These are phyloP conservation scores for Hetaerina titia DNA, from an alignment of 2,888 invertebrate species.

Conservation along the genomic window DNA sequence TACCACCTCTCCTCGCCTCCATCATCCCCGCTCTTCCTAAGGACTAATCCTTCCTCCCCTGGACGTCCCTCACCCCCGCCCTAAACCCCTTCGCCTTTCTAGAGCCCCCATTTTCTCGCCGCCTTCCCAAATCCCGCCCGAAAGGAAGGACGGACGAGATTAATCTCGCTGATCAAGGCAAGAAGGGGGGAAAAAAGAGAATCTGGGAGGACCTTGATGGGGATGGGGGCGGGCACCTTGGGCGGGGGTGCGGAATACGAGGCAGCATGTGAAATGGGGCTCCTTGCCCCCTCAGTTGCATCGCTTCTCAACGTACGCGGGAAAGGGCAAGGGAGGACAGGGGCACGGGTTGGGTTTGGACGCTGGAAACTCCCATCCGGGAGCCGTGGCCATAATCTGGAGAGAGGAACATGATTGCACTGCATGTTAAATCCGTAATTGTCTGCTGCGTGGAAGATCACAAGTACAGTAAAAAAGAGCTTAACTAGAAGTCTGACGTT, in stretches of 20 bases:
- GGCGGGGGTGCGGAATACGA: too few relatives aligned
- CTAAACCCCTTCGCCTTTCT: not conserved
- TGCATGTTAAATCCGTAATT: too few relatives aligned
- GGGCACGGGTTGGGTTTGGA: not conserved
- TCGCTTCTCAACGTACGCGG: not conserved
- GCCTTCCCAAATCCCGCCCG: not conserved
- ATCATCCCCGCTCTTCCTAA: too few relatives aligned
- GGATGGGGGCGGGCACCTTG: not conserved
- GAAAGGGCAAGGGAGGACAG: not conserved
- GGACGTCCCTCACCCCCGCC: not conserved
- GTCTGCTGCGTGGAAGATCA: too few relatives aligned
- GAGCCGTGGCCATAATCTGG: too few relatives aligned
- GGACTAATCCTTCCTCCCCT: not conserved
- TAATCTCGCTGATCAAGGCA: conserved; percentile 10
- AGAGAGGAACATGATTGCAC: too few relatives aligned
- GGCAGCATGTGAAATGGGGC: too few relatives aligned
- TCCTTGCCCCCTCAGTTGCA: not conserved
- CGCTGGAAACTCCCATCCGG: too few relatives aligned
- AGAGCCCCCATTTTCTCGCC: not conserved
- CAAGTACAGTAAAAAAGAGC: too few relatives aligned
- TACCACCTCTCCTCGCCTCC: not conserved
- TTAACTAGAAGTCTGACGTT: too few relatives aligned
- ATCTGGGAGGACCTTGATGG: not conserved
- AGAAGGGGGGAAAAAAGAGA: not conserved
- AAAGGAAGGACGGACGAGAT: not conserved